phyloP scores from a whole-genome alignment of 2,888 invertebrate species.

The Aplocera efformata region DNA sequence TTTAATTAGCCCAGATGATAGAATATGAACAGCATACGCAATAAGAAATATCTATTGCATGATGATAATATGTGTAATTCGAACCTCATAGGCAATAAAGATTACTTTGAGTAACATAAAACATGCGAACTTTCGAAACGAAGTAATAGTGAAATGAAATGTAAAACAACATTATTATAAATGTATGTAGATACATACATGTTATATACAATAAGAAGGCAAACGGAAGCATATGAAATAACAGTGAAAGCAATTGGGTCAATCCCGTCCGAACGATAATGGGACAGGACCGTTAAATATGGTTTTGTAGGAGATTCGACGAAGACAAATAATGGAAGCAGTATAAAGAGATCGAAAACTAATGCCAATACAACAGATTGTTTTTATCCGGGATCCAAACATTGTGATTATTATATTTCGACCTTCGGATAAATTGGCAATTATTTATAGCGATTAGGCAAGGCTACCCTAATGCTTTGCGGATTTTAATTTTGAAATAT shows the following conservation, averaged over 20 bases:
- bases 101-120: constrained; percentile 24
- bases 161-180: background rate
- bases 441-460: too few species aligned
- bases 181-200: too few species aligned
- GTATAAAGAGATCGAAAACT: constrained; percentile 10
- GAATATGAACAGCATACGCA: constrained; percentile 16
- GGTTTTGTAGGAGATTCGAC: constrained; percentile 7
- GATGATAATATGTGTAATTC: constrained; percentile 25
- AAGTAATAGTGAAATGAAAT: constrained; percentile 12
- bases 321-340: constrained; percentile 13
- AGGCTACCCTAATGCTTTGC: too few species aligned
- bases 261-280: constrained; percentile 11
- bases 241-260: constrained; percentile 17
- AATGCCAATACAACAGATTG: too few species aligned
- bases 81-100: constrained; percentile 25
- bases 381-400: too few species aligned
- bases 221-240: too few species aligned
- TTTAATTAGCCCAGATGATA: constrained; percentile 16
- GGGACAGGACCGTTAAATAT: constrained; percentile 1
- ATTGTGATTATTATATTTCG: too few species aligned
- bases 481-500: too few species aligned
- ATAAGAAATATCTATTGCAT: constrained; percentile 27
- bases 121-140: constrained; percentile 28
- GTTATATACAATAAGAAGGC: too few species aligned
- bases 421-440: too few species aligned